Conservation (phyloP, 2,113 vertebrate genomes). For the Dipodomys ordii region DNA sequence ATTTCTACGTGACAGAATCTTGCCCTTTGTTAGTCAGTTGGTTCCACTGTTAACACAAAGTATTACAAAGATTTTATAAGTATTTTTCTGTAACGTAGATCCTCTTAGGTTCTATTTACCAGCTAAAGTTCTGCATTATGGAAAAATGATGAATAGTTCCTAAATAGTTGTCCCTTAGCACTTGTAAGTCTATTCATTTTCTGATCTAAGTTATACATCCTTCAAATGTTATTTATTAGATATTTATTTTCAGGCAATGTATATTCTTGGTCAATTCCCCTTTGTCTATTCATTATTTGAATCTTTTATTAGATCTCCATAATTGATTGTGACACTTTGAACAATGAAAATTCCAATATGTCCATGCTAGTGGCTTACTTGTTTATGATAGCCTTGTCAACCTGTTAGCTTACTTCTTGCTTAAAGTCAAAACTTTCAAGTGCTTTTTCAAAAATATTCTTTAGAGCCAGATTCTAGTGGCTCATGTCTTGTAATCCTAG, state of each 20-base stretch:
- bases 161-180: background rate
- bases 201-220: background rate
- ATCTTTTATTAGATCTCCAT: background rate
- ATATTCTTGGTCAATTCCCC: background rate
- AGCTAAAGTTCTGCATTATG: background rate
- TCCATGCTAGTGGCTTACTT: background rate
- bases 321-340: background rate
- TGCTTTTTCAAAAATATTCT: background rate
- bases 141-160: conserved; percentile 3
- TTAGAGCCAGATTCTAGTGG: background rate
- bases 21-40: background rate
- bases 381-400: background rate
- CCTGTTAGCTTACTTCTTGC: background rate
- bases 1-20: background rate
- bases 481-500: no score
- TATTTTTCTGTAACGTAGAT: background rate
- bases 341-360: background rate
- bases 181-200: background rate
- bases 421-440: background rate
- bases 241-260: background rate
- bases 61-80: background rate
- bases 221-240: background rate
- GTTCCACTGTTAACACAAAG: background rate
- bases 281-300: background rate
- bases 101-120: background rate